Evolutionary conservation across 2,797 vertebrate species (phyloP), one percentile per base, ranked within the genome.

Genomic region (Falco concolor): DNA sequence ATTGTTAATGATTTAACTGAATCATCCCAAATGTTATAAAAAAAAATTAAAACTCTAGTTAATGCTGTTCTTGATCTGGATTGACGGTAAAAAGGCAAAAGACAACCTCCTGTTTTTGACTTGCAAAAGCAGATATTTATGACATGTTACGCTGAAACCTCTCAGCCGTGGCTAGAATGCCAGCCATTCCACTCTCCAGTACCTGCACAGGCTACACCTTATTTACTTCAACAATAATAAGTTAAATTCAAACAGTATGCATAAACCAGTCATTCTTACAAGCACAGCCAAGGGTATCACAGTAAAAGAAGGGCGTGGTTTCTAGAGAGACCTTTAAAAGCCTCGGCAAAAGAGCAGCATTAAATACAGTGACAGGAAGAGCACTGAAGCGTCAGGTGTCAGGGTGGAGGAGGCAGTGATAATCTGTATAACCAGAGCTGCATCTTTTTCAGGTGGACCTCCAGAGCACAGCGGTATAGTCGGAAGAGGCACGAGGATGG

Each of bases 211-310:
- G 27, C 64, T 57, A 68, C 9, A 4, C 53, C 68, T 68, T 21
- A 24, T 28, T 64, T 57, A 64, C 38, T 36, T 59, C n/a, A 60
- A 50, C 73, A 82, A 1, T 16, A 44, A 14, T 6, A 44, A 57
- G 7, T 4, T 0, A 20, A 53, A 64, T 36, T 60, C 82, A 78
- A 85, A 83, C 49, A 2, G 0, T 47, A 27, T 36, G n/a, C 52
- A 40, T 28, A 77, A 54, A 63, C 14, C 54, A 50, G 69, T 79
- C 47, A 10, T 49, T 88, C 73, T 68, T 53, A 94, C 42, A 78
- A 85, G 91, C 83, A 87, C 25, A 85, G 91, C 64, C 80, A 61
- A 74, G 45, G 50, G 40, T 42, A 65, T 36, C 52, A 56, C 80
- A 91, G 77, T 57, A 69, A 54, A 59, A 45, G 52, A 13, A 36